A percentile compares a stretch with the other conserved stretches of the same genome.
Conservation (phyloP, 2,888 invertebrate species). For the Hirtodrosophila duncani region DNA sequence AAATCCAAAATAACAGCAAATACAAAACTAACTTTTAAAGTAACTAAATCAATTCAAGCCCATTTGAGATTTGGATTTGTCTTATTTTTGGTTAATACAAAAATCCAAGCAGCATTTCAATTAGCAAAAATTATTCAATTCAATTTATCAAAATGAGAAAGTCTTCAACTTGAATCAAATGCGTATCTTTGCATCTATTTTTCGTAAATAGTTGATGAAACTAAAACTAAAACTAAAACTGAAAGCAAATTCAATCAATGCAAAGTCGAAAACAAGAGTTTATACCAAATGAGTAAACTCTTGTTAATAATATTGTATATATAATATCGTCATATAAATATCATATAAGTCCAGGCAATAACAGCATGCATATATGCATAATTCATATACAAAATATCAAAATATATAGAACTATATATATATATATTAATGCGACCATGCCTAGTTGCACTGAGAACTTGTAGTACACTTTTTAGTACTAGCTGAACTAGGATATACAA, state of each 20-base stretch:
- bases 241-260: conserved; percentile 23
- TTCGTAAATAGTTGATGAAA: conserved; percentile 76
- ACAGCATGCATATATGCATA: conserved; percentile 19
- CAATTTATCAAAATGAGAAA: conserved; percentile 8
- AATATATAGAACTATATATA: conserved; percentile 37
- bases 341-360: conserved; percentile 29
- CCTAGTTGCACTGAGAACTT: conserved; percentile 37
- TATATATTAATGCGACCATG: conserved; percentile 41
- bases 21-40: conserved; percentile 18
- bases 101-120: conserved; percentile 54
- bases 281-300: conserved; percentile 15
- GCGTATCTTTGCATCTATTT: conserved; percentile 78
- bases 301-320: conserved; percentile 25
- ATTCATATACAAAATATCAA: no score
- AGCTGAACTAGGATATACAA: conserved; percentile 43
- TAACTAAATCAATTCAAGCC: no score
- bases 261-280: conserved; percentile 15
- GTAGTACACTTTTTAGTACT: conserved; percentile 56
- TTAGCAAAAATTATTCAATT: conserved; percentile 47
- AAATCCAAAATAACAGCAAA: conserved; percentile 26
- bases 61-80: no score
- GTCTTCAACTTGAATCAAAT: conserved; percentile 47
- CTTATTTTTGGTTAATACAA: conserved; percentile 6
- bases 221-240: conserved; percentile 17
- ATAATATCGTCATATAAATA: conserved; percentile 1